Percentiles rank a stretch among this genome's conserved stretches.
phyloP scores from a whole-genome alignment of 2,888 invertebrate species.

The Liodrosophila aerea region DNA sequence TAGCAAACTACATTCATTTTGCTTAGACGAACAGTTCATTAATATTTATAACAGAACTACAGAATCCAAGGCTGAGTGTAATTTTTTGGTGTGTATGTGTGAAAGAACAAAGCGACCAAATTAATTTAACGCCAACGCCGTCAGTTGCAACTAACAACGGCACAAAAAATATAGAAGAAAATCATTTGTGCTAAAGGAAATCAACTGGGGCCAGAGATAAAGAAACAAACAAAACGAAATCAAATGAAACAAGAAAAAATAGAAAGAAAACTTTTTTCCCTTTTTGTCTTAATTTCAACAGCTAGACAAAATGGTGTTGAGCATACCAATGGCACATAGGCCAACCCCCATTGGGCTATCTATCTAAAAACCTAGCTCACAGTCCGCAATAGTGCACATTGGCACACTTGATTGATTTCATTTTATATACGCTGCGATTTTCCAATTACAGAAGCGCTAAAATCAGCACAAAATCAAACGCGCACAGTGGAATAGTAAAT shows the following conservation, averaged over 20 bases:
- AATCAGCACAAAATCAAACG: slow-evolving; percentile 66
- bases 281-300: slow-evolving; percentile 63
- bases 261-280: slow-evolving; percentile 39
- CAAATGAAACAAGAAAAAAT: slow-evolving; percentile 14
- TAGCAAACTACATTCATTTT: slow-evolving; percentile 14
- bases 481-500: slow-evolving; percentile 45
- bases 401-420: slow-evolving; percentile 80
- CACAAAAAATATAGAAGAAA: slow-evolving; percentile 12
- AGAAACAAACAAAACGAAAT: slow-evolving; percentile 45
- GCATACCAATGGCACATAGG: slow-evolving; percentile 61
- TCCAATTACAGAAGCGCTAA: slow-evolving; percentile 77
- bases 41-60: slow-evolving; percentile 64
- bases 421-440: slow-evolving; percentile 79
- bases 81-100: slow-evolving; percentile 15
- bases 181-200: slow-evolving; percentile 44
- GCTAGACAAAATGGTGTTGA: slow-evolving; percentile 55
- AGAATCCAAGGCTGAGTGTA: slow-evolving; percentile 19
- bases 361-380: slow-evolving; percentile 29
- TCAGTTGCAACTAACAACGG: slow-evolving; percentile 40
- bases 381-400: slow-evolving; percentile 66
- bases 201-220: slow-evolving; percentile 66
- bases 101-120: slow-evolving; percentile 65
- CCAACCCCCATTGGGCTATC: slow-evolving; percentile 40
- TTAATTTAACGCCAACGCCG: slow-evolving; percentile 68
- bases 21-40: slow-evolving; percentile 63